Conservation (phyloP, 2,113 vertebrate species). For the Corynorhinus townsendii region DNA sequence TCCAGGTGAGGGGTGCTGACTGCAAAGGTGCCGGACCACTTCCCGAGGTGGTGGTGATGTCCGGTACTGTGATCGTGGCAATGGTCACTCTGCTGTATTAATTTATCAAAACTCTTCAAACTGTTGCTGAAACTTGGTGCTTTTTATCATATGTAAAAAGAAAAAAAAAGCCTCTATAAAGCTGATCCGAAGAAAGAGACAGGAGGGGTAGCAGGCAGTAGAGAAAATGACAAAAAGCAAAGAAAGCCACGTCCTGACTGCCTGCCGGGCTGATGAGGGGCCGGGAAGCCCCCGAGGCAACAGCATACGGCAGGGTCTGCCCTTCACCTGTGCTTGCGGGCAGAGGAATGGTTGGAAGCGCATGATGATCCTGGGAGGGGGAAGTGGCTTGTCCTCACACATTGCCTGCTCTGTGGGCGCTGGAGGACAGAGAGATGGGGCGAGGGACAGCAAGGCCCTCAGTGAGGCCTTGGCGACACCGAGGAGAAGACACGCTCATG, state of each 20-base stretch:
- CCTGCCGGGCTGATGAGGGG: too few relatives aligned
- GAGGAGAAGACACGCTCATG: too few relatives aligned
- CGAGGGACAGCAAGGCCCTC: neutral
- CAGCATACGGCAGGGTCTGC: too few relatives aligned
- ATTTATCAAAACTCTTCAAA: neutral
- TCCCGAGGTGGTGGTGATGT: neutral
- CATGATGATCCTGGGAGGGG: neutral
- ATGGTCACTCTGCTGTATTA: accelerated
- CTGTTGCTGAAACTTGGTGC: neutral
- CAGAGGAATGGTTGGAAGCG: neutral
- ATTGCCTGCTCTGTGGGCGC: too few relatives aligned
- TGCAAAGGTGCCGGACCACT: neutral
- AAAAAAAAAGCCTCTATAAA: neutral
- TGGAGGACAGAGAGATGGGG: too few relatives aligned
- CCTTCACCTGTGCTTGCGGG: too few relatives aligned
- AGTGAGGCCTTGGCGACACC: accelerated
- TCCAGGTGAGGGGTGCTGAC: accelerated
- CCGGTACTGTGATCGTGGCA: accelerated
- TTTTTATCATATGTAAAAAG: neutral
- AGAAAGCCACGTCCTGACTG: too few relatives aligned
- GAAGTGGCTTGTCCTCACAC: too few relatives aligned
- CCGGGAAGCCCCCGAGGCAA: too few relatives aligned
- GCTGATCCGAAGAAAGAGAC: neutral
- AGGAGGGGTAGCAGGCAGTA: too few relatives aligned
- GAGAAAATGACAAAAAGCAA: neutral